phyloP scores from a whole-genome alignment of 2,888 invertebrate species.

The Ceriagrion tenellum region DNA sequence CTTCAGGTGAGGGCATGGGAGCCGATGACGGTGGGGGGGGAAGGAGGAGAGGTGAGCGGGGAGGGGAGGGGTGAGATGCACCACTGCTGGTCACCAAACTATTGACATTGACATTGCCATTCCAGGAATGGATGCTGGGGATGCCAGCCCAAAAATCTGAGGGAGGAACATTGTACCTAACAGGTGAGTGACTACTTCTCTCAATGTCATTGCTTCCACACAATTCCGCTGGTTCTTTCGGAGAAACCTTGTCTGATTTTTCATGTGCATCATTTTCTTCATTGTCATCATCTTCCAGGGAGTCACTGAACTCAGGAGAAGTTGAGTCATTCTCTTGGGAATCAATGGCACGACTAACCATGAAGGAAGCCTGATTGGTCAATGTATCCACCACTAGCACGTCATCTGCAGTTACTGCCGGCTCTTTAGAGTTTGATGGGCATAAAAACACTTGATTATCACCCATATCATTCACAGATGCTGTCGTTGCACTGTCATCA shows the following conservation, averaged over 20 bases:
- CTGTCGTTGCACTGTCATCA: slow-evolving; percentile 18
- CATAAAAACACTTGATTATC: slow-evolving; percentile 62
- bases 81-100: not conserved
- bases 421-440: slow-evolving; percentile 50
- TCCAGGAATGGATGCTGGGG: not conserved
- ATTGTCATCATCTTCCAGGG: slow-evolving; percentile 29
- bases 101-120: not conserved
- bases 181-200: not conserved
- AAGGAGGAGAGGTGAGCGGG: slow-evolving; percentile 7
- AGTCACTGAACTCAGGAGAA: slow-evolving; percentile 53
- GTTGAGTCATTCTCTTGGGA: slow-evolving; percentile 54
- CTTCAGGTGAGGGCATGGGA: slow-evolving; percentile 77
- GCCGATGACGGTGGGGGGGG: slow-evolving; percentile 72
- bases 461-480: slow-evolving; percentile 52
- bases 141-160: slow-evolving; percentile 27
- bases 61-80: not conserved
- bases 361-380: slow-evolving; percentile 78
- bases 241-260: not conserved
- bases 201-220: not conserved
- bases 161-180: not conserved
- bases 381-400: slow-evolving; percentile 78
- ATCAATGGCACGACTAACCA: slow-evolving; percentile 69
- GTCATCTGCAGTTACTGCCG: slow-evolving; percentile 74
- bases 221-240: not conserved
- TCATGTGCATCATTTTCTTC: not conserved